Percentiles rank a stretch among this genome's conserved stretches.
Conservation (phyloP, 2,888 invertebrate genomes). For the Ernsta delagoae region DNA sequence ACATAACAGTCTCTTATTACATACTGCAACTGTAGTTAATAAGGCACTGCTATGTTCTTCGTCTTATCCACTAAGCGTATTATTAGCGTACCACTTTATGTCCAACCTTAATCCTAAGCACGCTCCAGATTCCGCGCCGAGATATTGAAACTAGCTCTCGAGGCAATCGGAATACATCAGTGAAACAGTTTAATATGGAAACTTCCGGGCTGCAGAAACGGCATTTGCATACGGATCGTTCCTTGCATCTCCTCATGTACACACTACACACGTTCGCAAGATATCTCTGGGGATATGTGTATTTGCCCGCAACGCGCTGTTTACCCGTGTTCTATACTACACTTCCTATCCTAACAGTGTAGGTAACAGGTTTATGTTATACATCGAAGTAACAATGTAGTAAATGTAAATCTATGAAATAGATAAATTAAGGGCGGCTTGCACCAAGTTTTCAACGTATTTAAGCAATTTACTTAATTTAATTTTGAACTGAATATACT, state of each 20-base stretch:
- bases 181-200: slow-evolving; percentile 12
- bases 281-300: background rate
- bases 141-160: slow-evolving; percentile 8
- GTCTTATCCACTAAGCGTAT: background rate
- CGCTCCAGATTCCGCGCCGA: background rate
- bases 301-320: no score
- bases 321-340: no score
- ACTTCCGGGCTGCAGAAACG: slow-evolving; percentile 12
- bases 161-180: slow-evolving; percentile 9
- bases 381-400: no score
- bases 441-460: no score
- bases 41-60: no score
- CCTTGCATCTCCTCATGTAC: slow-evolving; percentile 8
- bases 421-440: no score
- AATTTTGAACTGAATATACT: no score
- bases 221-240: slow-evolving; percentile 18
- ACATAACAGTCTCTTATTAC: no score
- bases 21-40: no score
- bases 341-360: no score
- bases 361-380: background rate
- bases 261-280: slow-evolving; percentile 1
- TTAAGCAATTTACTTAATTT: no score
- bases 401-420: no score
- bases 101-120: background rate
- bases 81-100: slow-evolving; percentile 3